Evolutionary conservation across 2,888 invertebrate genomes (phyloP).

Genomic region (Drosophila tanythrix): DNA sequence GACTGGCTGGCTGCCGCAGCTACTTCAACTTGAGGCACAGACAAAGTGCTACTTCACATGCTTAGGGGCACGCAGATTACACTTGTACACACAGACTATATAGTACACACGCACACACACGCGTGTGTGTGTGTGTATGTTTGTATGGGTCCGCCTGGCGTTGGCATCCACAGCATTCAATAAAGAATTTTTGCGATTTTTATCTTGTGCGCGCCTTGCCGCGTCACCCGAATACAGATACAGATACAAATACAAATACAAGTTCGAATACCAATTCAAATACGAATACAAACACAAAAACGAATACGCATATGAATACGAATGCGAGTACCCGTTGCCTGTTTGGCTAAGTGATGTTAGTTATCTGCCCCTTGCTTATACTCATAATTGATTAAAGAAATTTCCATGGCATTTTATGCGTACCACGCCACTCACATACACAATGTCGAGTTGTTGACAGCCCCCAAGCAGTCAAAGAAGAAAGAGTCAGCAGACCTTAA

Average conservation of each 20-base stretch:
- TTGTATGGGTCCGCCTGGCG: slow-evolving; percentile 41
- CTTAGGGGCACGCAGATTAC: slow-evolving; percentile 67
- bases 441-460: slow-evolving; percentile 78
- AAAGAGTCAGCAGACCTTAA: slow-evolving; percentile 1
- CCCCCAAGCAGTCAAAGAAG: slow-evolving; percentile 30
- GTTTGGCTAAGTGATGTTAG: slow-evolving; percentile 35
- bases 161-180: slow-evolving; percentile 77
- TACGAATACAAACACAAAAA: slow-evolving; percentile 13
- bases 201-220: slow-evolving; percentile 65
- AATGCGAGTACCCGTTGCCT: slow-evolving; percentile 28
- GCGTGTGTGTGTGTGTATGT: background rate
- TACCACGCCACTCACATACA: slow-evolving; percentile 76
- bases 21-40: slow-evolving; percentile 67
- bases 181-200: slow-evolving; percentile 80
- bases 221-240: slow-evolving; percentile 52
- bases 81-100: slow-evolving; percentile 49
- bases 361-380: slow-evolving; percentile 68
- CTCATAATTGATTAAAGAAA: slow-evolving; percentile 81
- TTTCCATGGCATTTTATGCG: slow-evolving; percentile 80
- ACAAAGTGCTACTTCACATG: slow-evolving; percentile 77
- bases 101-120: slow-evolving; percentile 14
- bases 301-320: slow-evolving; percentile 20
- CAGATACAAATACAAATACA: slow-evolving; percentile 27
- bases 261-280: slow-evolving; percentile 24
- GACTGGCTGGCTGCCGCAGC: slow-evolving; percentile 45